phyloP scores from a whole-genome alignment of 2,797 vertebrate species.

The Eulemur albifrons region DNA sequence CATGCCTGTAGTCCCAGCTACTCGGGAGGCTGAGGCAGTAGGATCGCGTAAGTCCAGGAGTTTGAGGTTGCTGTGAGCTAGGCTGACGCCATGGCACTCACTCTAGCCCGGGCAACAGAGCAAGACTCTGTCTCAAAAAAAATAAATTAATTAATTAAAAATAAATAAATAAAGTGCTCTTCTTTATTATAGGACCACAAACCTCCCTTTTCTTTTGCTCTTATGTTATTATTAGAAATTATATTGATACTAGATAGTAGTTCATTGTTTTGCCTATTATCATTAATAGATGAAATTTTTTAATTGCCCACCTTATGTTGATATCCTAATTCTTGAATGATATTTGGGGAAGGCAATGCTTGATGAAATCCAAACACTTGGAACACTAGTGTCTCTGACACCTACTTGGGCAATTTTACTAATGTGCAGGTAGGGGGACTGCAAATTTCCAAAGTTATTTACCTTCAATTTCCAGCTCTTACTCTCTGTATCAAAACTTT shows the following conservation, averaged over 20 bases:
- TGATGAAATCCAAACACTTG: background rate
- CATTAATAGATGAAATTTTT: background rate
- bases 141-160: no score
- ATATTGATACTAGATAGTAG: background rate
- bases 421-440: background rate
- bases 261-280: background rate
- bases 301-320: background rate
- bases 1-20: no score
- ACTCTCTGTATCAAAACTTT: background rate
- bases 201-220: background rate
- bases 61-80: no score
- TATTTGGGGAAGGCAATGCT: background rate
- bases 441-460: background rate
- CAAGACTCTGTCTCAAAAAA: no score
- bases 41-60: no score
- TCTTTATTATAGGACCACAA: background rate
- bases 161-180: background rate
- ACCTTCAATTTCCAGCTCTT: background rate
- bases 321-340: background rate
- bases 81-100: no score
- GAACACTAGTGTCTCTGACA: no score
- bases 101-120: no score
- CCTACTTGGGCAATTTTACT: background rate
- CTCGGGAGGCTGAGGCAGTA: no score
- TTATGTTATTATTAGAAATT: background rate